Percentiles rank a stretch among this genome's conserved stretches.
phyloP scores from a whole-genome alignment of 2,888 invertebrate species.

The Coremacera marginata region DNA sequence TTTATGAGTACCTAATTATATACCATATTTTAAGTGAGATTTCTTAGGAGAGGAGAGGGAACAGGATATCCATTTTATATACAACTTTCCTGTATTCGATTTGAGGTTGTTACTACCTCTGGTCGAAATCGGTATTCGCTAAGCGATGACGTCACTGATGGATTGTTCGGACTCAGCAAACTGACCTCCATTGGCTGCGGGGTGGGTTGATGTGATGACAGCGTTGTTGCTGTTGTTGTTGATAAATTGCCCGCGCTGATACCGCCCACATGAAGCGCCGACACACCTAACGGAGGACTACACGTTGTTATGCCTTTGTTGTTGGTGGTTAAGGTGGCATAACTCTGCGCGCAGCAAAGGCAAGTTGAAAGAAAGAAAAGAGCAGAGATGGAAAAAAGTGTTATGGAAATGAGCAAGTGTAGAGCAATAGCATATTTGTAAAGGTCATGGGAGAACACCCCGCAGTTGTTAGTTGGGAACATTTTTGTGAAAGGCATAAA shows the following conservation, averaged over 20 bases:
- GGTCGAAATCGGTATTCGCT: slow-evolving; percentile 85
- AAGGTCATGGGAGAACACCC: not conserved
- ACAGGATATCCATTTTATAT: slow-evolving; percentile 75
- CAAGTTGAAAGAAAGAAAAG: not conserved
- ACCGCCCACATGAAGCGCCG: slow-evolving; percentile 40
- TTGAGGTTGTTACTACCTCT: slow-evolving; percentile 88
- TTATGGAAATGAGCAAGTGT: not conserved
- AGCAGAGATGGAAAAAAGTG: slow-evolving; percentile 34
- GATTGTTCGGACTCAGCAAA: slow-evolving; percentile 69
- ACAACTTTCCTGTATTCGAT: slow-evolving; percentile 91
- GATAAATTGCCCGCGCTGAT: not conserved
- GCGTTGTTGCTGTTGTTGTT: slow-evolving; percentile 55
- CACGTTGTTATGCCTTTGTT: slow-evolving; percentile 75
- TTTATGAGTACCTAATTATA: slow-evolving; percentile 19
- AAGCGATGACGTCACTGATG: slow-evolving; percentile 79
- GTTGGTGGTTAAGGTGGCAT: slow-evolving; percentile 77
- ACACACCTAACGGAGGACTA: slow-evolving; percentile 65
- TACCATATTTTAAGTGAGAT: not conserved
- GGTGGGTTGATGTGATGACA: slow-evolving; percentile 64
- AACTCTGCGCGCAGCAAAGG: slow-evolving; percentile 75
- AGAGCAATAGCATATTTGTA: slow-evolving; percentile 8
- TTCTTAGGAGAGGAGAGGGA: not conserved
- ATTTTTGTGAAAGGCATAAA: not conserved
- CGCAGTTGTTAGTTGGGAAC: not conserved
- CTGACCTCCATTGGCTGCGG: slow-evolving; percentile 70